Evolutionary conservation across 2,113 vertebrate species (phyloP).

Genomic region (Hydrochoerus hydrochaeris): DNA sequence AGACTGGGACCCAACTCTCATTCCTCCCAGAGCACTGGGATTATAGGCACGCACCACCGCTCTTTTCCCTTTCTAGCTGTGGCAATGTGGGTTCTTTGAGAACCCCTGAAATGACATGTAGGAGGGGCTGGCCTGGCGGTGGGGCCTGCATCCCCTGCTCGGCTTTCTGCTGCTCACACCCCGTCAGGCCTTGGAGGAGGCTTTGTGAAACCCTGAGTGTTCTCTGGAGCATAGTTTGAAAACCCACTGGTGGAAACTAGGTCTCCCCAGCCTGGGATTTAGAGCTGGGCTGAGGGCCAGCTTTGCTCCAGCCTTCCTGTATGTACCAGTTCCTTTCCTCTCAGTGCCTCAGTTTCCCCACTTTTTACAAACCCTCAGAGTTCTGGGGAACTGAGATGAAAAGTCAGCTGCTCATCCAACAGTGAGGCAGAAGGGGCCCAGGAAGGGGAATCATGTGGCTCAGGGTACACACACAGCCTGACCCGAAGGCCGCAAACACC

Average conservation of each 20-base stretch:
- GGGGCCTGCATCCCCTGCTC: neutral
- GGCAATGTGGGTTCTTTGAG: neutral
- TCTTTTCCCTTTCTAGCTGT: neutral
- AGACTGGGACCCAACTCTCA: neutral
- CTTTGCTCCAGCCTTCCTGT: neutral
- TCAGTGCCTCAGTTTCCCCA: neutral
- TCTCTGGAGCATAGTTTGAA: neutral
- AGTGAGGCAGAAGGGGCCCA: neutral
- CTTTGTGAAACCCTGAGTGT: neutral
- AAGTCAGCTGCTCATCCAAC: neutral
- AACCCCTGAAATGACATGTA: neutral
- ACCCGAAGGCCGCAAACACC: neutral
- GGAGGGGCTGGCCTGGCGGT: neutral
- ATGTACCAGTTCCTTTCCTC: neutral
- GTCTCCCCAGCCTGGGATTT: neutral
- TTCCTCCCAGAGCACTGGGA: neutral
- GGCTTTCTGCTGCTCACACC: fast-evolving
- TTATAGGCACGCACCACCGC: neutral
- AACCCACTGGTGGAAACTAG: neutral
- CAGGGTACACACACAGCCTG: neutral
- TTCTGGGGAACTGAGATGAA: neutral
- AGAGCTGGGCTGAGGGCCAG: neutral
- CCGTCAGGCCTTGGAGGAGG: fast-evolving
- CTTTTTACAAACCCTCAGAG: neutral
- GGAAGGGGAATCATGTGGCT: neutral